A percentile compares a stretch with the other conserved stretches of the same genome.
Conservation (phyloP, 2,888 invertebrate species). For the Rhamphomyia laevipes region DNA sequence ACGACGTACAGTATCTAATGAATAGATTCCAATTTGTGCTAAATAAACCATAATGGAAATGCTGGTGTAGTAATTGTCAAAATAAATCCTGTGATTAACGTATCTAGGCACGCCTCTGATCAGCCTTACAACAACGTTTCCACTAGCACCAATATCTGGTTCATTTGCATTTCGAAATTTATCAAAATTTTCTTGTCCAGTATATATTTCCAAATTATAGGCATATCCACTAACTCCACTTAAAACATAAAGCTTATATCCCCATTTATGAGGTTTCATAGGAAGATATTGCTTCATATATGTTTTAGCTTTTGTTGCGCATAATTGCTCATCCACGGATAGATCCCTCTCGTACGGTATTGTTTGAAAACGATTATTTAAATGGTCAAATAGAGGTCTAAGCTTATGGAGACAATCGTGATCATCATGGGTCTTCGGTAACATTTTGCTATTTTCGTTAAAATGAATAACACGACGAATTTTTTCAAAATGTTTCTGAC, state of each 20-base stretch:
- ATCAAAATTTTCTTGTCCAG: constrained; percentile 8
- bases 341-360: not conserved
- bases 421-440: too few species aligned
- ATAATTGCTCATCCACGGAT: not conserved
- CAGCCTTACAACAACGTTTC: constrained; percentile 10
- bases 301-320: not conserved
- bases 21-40: not conserved
- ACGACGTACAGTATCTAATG: not conserved
- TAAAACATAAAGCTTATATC: constrained; percentile 13
- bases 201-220: constrained; percentile 13
- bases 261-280: constrained; percentile 14
- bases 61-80: too few species aligned
- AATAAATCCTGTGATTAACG: too few species aligned
- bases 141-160: constrained; percentile 11
- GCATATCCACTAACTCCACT: constrained; percentile 10
- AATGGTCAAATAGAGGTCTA: not conserved
- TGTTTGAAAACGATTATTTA: not conserved
- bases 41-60: too few species aligned
- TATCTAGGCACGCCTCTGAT: too few species aligned
- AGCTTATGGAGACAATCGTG: not conserved
- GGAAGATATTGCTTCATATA: constrained; percentile 1
- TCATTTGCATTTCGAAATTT: constrained; percentile 6
- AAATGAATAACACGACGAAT: not conserved
- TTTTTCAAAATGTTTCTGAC: too few species aligned
- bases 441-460: not conserved